Conservation (phyloP, 53 echinoderm and acorn worm species). For the Arbacia lixula region DNA sequence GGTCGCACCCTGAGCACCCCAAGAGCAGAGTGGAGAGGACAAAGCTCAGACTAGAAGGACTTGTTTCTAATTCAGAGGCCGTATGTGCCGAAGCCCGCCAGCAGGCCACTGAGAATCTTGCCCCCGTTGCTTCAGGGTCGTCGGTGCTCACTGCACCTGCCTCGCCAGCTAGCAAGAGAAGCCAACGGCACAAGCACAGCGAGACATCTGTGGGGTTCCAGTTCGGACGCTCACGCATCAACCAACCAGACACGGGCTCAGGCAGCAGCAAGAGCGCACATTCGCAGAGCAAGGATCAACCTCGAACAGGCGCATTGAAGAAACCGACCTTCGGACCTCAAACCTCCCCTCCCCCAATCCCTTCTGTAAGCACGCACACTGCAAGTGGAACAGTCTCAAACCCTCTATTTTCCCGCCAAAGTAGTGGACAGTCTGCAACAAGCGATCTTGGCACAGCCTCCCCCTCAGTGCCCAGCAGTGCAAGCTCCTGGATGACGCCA, state of each 20-base stretch:
- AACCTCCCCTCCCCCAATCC: constrained; percentile 44
- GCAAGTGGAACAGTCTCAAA: constrained; percentile 34
- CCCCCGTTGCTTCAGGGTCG: constrained; percentile 18
- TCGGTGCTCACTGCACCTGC: constrained; percentile 31
- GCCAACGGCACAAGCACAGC: constrained; percentile 57
- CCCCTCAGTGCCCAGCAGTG: constrained; percentile 73
- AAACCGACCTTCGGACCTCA: constrained; percentile 53
- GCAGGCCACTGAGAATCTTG: constrained; percentile 31
- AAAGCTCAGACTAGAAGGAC: constrained; percentile 51
- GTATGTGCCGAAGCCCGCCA: constrained; percentile 26
- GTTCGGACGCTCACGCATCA: constrained; percentile 75
- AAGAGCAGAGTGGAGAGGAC: constrained; percentile 37
- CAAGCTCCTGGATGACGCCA: constrained; percentile 65
- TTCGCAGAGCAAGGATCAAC: constrained; percentile 45
- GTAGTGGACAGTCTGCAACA: constrained; percentile 79
- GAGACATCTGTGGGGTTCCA: constrained; percentile 81
- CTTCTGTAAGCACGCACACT: not conserved
- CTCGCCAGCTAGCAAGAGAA: constrained; percentile 23
- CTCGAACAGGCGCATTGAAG: constrained; percentile 43
- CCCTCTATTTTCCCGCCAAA: constrained; percentile 80
- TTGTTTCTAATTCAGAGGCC: constrained; percentile 40
- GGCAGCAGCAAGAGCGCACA: constrained; percentile 8
- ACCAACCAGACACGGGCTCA: constrained; percentile 28
- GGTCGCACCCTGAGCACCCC: constrained; percentile 26
- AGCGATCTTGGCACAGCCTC: constrained; percentile 88